phyloP scores from a whole-genome alignment of 2,797 vertebrate species.

The Remorina albescens region DNA sequence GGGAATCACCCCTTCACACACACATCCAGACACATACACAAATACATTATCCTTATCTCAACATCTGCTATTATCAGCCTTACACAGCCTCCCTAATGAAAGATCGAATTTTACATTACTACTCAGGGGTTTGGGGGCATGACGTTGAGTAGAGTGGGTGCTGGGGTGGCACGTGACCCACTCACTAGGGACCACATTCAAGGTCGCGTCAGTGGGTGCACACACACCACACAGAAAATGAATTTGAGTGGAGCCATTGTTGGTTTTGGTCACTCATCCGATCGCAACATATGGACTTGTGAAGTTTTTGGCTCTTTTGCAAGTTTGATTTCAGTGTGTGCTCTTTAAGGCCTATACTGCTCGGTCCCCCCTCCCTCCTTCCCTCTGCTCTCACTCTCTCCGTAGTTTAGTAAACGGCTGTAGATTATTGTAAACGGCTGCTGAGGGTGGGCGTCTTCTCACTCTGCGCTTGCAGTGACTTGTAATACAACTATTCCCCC shows the following conservation, averaged over 20 bases:
- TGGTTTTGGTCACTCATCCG: conserved; percentile 36
- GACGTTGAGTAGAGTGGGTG: neutral
- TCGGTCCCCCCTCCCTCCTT: conserved; percentile 8
- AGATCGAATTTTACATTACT: conserved; percentile 76
- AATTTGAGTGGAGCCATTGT: conserved; percentile 25
- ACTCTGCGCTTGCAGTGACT: conserved; percentile 73
- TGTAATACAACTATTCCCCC: conserved; percentile 83
- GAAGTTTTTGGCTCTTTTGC: conserved; percentile 53
- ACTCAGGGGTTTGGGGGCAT: conserved; percentile 12
- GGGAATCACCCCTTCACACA: conserved; percentile 52
- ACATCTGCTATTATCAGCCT: conserved; percentile 75
- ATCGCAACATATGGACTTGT: conserved; percentile 60
- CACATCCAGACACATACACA: conserved; percentile 4
- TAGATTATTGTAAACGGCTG: conserved; percentile 79
- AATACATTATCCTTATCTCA: conserved; percentile 76
- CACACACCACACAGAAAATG: neutral
- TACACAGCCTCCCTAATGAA: conserved; percentile 74
- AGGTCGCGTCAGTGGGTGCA: conserved; percentile 16
- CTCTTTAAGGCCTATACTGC: conserved; percentile 43
- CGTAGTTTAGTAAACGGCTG: conserved; percentile 66
- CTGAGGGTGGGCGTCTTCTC: conserved; percentile 65
- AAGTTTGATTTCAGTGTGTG: conserved; percentile 54
- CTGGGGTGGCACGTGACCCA: conserved; percentile 39
- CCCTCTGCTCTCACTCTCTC: conserved; percentile 23
- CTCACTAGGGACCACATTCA: neutral